A percentile compares a stretch with the other conserved stretches of the same genome.
Conservation (phyloP, 2,113 vertebrate species). For the Ptyas mucosa region DNA sequence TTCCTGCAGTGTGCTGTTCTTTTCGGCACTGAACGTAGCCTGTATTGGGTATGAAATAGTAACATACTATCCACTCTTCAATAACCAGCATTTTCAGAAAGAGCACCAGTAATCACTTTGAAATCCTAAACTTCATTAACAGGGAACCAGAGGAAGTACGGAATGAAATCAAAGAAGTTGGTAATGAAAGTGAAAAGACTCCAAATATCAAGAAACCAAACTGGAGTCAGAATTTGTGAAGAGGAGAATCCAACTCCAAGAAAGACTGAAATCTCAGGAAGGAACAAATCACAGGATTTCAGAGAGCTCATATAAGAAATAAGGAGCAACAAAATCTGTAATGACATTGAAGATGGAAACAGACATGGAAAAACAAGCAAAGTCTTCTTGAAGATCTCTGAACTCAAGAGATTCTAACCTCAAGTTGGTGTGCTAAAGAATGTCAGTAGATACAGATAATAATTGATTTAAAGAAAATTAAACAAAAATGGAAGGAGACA, state of each 20-base stretch:
- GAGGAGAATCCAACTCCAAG: not conserved
- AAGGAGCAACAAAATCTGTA: not conserved
- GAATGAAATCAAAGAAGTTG: not conserved
- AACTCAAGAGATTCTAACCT: not conserved
- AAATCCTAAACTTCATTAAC: not conserved
- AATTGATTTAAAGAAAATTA: not conserved
- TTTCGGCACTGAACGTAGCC: not conserved
- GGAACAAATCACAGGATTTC: not conserved
- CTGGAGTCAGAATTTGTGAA: not conserved
- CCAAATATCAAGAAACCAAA: not conserved
- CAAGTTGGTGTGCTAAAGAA: not conserved
- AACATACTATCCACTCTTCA: not conserved
- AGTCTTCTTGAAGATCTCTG: not conserved
- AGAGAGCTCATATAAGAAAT: not conserved
- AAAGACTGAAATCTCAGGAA: not conserved
- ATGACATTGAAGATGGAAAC: not conserved
- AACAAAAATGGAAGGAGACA: not conserved
- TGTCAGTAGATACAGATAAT: not conserved
- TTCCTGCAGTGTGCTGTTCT: not conserved
- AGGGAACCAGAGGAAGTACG: not conserved
- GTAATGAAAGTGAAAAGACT: not conserved
- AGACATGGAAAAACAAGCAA: not conserved
- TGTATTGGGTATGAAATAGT: not conserved
- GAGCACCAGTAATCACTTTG: not conserved
- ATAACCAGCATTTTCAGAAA: not conserved